Percentiles rank a stretch among this genome's conserved stretches.
Evolutionary conservation across 1,140 invertebrate genomes (phyloP).

Genomic region (Drosophila athabasca): DNA sequence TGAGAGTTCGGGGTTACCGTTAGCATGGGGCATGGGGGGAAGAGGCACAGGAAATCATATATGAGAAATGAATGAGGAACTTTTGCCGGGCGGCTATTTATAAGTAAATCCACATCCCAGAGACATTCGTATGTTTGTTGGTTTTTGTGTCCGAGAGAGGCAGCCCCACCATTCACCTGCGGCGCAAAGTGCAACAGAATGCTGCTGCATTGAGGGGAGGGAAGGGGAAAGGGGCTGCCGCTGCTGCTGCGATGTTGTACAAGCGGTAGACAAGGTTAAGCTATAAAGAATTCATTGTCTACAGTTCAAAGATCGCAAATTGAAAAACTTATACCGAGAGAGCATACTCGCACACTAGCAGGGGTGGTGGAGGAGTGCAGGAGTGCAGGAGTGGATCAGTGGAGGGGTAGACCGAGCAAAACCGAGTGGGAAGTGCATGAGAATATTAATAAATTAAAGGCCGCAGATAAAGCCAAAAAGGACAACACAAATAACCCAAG

Average conservation of each 20-base stretch:
- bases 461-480: constrained; percentile 71
- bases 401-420: constrained; percentile 8
- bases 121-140: constrained; percentile 3
- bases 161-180: constrained; percentile 26
- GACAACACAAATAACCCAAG: constrained; percentile 60
- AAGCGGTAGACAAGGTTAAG: constrained; percentile 70
- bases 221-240: background rate
- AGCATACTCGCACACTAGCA: background rate
- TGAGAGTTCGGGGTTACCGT: constrained; percentile 26
- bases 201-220: background rate
- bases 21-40: constrained; percentile 2
- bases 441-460: constrained; percentile 82
- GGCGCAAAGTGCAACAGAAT: constrained; percentile 6
- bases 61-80: constrained; percentile 34
- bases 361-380: constrained; percentile 2
- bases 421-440: constrained; percentile 63
- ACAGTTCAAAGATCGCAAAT: constrained; percentile 80
- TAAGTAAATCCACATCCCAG: constrained; percentile 21
- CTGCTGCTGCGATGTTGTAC: background rate
- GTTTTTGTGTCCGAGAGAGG: background rate
- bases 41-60: constrained; percentile 53
- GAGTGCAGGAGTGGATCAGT: background rate
- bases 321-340: constrained; percentile 70
- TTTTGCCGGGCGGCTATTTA: background rate
- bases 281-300: constrained; percentile 79